Evolutionary conservation across 2,797 vertebrate species (phyloP), one percentile per base, ranked within the genome.

Genomic region (Petrocephalus schoutedeni): DNA sequence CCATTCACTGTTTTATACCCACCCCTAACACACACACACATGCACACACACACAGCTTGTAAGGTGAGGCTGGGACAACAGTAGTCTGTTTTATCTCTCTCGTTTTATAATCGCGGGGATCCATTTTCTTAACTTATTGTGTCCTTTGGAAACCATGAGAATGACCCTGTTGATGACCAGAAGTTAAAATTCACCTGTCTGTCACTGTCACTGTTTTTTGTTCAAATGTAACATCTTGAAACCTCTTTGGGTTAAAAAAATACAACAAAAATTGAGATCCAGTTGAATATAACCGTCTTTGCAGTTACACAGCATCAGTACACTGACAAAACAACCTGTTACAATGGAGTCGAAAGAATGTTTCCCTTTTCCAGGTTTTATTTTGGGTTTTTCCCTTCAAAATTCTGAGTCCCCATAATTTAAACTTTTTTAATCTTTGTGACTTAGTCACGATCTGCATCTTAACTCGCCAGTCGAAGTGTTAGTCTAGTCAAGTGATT

Each of bases 141-240:
- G 74, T 36, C 41, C 89, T 86, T 86, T 57, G 41, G 87, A 59
- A 85, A 67, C n/a, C 87, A 84, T n/a, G 32, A 9, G 23, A 28
- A 19, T 82, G 23, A 41, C 28, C 23, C 19, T 19, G 51, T 51
- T 51, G 54, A 54, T 67, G 86, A 64, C 41, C 45, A 51, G 41
- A 64, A 4, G 16, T 87, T 87, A 12, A 87, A 64, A 64, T 59
- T 61, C 14, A 64, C 57, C 21, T 80, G 23, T 61, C 41, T 71
- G 14, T 88, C 74, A 59, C 88, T 36, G 54, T 92, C 90, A 32
- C 91, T 90, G 91, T 89, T 92, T 91, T 89, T 89, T 89, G 93
- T 94, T 92, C 93, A 94, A 93, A 93, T 89, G 86, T 87, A 91
- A 88, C 71, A 90, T 87, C 14, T 23, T 88, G 80, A 56, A 88